Evolutionary conservation across 2,888 invertebrate species (phyloP), one percentile per base, ranked within the genome.

Genomic region (Orthosia cruda): DNA sequence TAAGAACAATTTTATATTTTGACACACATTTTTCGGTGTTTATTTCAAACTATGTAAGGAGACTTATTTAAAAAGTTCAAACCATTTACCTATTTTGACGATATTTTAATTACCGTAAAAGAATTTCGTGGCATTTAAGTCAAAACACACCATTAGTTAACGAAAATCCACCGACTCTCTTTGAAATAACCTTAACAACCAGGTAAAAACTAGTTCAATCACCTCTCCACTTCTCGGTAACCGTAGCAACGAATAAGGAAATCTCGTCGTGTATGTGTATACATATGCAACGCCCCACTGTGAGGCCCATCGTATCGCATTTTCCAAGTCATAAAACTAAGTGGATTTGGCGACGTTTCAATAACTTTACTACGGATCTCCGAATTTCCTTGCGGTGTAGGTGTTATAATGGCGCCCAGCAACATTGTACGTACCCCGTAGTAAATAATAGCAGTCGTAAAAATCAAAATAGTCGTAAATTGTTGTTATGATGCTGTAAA

Each of bases 311-410:
- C 92, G 90, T 92, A 93, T 94, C 93, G 90, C 91, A 94, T 96
- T 96, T 95, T 95, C 95, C 95, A 91, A 92, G 88, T 92, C 95
- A 95, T 95, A 93, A 94, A 94, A 92, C 94, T 95, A 94, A 95
- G 95, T 95, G 95, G 94, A 95, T 95, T 94, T 94, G 91, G 92
- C 92, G 92, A 94, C 91, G 94, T 93, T 94, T 95, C 95, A 95
- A 95, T 95, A 95, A 93, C 91, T 93, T 92, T 89, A 86, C 88
- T 86, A 80, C 82, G 87, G 84, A 88, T 89, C 85, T 87, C 86
- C 86, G 88, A 89, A 86, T 84, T 81, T 66, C 52, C 77, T 72
- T 85, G 85, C 71, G 83, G 71, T 66, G 84, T 80, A 87, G 79
- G 89, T 86, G 87, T 85, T 85, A 81, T 84, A 78, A 85, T 71